Base-by-base conservation (phyloP, 2,888 invertebrate genomes). In the Acronicta aceris region DNA sequence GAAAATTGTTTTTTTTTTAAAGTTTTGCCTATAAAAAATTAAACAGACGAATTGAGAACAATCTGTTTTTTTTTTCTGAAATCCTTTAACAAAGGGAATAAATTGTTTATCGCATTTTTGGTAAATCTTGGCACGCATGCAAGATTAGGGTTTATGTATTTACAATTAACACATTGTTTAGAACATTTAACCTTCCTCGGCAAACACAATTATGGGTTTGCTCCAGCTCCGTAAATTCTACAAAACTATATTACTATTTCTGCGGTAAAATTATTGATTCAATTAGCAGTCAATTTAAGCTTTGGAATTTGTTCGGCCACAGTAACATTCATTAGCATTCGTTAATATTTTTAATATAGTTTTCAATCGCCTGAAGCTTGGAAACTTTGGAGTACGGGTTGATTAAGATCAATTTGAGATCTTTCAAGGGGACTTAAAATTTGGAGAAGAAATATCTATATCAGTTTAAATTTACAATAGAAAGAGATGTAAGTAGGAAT, bases 201-300 rank as follows among this genome's bases (percentile, higher is more conserved):
- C 41, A 79, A 84, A 81, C 70, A 55, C 53, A 70, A 76, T 84
- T 83, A 82, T 71, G 46, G 70, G 67, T 57, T 68, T 51, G 51
- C 59, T 65, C 40, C 52, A 64, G 79, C 70, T 71, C 51, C 48
- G 50, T 49, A 59, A 69, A 76, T 65, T 66, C 21, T 45, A 48
- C 15, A 58, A 51, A 58, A 67, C 52, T 58, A 45, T 65, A 13
- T 47, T 52, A 36, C 49, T 46, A 64, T 50, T 27, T 56, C 10
- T 43, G 25, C 16, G 49, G 36, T 50, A 63, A 71, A 74, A 76
- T 70, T 66, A 61, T 68, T 81, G 84, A 84, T 80, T 46, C 40
- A 73, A 76, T 84, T 78, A 79, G 43, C 69, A 76, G 53, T 65
- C 80, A 81, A 83, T 83, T 76, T 69, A 64, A 46, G 64, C 69